Evolutionary conservation across 2,113 vertebrate genomes (phyloP).

Genomic region (Bos taurus): ARS-UCD2.0 NC_037331.1:95111001-95111500

Average conservation of each 20-base stretch:
- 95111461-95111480: background rate
- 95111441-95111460: background rate
- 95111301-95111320: background rate
- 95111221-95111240: background rate
- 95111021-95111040: slow-evolving; percentile 5
- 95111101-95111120: background rate
- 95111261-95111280: background rate
- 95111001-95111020: background rate
- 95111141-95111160: background rate
- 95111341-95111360: background rate
- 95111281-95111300: background rate
- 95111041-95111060: background rate
- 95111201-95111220: background rate
- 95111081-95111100: background rate
- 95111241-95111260: background rate
- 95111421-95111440: background rate
- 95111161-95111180: background rate
- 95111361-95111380: background rate
- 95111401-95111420: background rate
- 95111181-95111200: background rate
- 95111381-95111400: background rate
- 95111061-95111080: background rate
- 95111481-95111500: background rate
- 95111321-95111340: background rate
- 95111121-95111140: background rate